A percentile compares a stretch with the other conserved stretches of the same genome.
These are phyloP conservation scores for Varanus salvator DNA, from an alignment of 2,113 vertebrate genomes.

Conservation along the genomic window DNA sequence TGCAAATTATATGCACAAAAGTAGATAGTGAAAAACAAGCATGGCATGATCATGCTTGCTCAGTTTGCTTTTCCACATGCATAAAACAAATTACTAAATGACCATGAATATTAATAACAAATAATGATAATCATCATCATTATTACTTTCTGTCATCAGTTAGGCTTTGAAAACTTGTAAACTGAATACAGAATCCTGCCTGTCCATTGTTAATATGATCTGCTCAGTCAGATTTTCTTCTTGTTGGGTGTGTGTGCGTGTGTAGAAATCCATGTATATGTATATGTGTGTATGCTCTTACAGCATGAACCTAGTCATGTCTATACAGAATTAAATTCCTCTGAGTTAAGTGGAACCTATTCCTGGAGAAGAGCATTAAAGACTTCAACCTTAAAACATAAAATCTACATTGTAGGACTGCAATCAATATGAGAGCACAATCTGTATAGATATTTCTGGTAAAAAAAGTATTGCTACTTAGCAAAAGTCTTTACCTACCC, in stretches of 20 bases:
- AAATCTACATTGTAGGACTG: neutral
- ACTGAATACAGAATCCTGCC: no score
- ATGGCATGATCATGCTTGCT: conserved; percentile 21
- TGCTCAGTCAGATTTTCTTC: neutral
- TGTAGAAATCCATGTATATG: neutral
- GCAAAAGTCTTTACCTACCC: neutral
- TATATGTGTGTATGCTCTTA: neutral
- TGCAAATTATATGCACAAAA: neutral
- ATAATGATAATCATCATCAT: neutral
- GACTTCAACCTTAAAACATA: neutral
- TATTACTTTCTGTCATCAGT: neutral
- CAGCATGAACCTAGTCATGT: neutral
- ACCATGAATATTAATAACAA: conserved; percentile 7
- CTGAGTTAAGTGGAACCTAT: neutral
- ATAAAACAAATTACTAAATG: neutral
- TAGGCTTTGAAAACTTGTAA: neutral
- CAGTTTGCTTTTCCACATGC: neutral
- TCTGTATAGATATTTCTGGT: neutral
- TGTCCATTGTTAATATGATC: neutral
- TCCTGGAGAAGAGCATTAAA: neutral
- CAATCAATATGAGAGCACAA: neutral
- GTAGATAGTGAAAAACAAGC: conserved; percentile 10
- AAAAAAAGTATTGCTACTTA: neutral
- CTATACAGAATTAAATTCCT: neutral
- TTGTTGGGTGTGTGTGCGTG: neutral